phyloP scores from a whole-genome alignment of 1,140 invertebrate species.

The Anoplophora glabripennis region DNA sequence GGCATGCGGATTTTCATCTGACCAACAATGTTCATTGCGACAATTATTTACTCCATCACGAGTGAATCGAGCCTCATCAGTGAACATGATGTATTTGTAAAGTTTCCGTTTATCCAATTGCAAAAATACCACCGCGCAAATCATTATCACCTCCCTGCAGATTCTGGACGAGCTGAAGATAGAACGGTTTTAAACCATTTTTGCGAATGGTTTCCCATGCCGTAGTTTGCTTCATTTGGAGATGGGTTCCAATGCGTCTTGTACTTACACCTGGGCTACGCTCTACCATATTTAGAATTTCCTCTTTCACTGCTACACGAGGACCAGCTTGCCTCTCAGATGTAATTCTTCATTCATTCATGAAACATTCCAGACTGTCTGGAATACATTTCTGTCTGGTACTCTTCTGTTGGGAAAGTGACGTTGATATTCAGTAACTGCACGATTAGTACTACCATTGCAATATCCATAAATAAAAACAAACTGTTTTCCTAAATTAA shows the following conservation, averaged over 20 bases:
- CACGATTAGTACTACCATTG: no score
- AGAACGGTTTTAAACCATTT: slow-evolving; percentile 5
- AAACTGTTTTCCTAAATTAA: no score
- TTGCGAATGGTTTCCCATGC: neutral
- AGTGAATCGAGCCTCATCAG: slow-evolving; percentile 14
- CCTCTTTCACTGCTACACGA: no score
- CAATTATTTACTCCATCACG: slow-evolving; percentile 11
- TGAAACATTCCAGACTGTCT: no score
- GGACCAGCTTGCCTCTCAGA: no score
- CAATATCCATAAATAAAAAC: no score
- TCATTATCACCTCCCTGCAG: slow-evolving; percentile 7
- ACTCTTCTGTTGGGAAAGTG: no score
- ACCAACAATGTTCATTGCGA: slow-evolving; percentile 16
- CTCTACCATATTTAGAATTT: no score
- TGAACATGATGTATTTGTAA: slow-evolving; percentile 9
- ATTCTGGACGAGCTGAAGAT: neutral
- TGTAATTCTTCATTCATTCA: no score
- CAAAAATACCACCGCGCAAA: slow-evolving; percentile 8
- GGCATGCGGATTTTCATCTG: slow-evolving; percentile 14
- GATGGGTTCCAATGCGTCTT: neutral
- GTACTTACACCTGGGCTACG: slow-evolving; percentile 9
- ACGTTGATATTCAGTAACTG: no score
- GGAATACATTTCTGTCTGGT: no score
- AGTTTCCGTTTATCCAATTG: slow-evolving; percentile 11
- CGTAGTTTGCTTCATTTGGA: slow-evolving; percentile 1